Percentiles rank a stretch among this genome's conserved stretches.
Evolutionary conservation across 2,797 vertebrate genomes (phyloP).

Genomic region (Alcedo quadribrachys): DNA sequence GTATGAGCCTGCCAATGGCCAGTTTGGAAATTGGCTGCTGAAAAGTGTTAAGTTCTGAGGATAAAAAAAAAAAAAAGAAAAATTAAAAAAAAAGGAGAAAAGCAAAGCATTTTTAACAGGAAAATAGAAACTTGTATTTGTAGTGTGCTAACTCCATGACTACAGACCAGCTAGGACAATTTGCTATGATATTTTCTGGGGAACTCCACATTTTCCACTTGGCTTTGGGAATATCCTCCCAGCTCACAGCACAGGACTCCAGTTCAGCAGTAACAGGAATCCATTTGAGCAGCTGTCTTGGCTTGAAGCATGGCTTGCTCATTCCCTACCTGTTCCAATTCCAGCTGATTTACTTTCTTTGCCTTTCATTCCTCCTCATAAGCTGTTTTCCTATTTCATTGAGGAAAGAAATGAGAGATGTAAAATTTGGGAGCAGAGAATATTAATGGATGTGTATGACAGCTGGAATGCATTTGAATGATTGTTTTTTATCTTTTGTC

Average conservation of each 20-base stretch:
- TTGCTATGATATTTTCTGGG: neutral
- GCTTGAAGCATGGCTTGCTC: neutral
- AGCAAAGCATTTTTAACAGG: neutral
- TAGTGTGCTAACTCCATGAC: neutral
- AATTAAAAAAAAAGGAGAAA: neutral
- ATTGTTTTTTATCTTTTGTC: neutral
- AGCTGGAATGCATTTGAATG: conserved; percentile 1
- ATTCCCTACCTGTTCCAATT: neutral
- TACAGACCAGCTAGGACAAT: neutral
- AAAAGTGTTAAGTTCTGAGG: neutral
- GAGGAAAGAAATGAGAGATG: neutral
- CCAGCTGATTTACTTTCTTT: neutral
- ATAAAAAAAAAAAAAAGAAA: too few relatives aligned
- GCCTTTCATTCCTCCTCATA: neutral
- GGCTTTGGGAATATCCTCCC: neutral
- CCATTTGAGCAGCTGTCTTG: neutral
- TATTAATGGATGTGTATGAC: neutral
- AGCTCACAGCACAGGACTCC: neutral
- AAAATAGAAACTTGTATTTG: neutral
- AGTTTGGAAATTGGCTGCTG: neutral
- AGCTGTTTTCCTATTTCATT: neutral
- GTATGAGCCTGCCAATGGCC: neutral
- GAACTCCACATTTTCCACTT: neutral
- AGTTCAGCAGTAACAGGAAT: neutral
- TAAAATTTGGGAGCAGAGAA: neutral